These are phyloP conservation scores for Lanistes nyassanus DNA, from an alignment of 1,140 invertebrate species.

Conservation along the genomic window DNA sequence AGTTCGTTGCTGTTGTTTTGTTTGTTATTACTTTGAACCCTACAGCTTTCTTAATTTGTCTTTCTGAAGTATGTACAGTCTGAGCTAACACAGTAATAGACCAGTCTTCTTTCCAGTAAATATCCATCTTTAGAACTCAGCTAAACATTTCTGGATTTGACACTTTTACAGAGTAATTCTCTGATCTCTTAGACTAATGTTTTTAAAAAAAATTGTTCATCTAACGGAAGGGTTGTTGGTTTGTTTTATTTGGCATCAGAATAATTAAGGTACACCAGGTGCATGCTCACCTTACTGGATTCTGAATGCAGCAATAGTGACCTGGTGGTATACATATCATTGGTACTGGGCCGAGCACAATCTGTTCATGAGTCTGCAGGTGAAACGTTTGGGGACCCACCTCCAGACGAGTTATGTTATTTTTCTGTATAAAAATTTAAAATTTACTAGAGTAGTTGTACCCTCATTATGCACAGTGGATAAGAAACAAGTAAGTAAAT, in stretches of 20 bases:
- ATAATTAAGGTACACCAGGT: too few relatives aligned
- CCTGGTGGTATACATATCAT: constrained; percentile 68
- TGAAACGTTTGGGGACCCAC: constrained; percentile 67
- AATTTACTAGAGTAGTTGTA: neutral
- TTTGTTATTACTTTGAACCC: neutral
- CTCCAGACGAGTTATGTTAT: constrained; percentile 67
- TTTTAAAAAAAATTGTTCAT: too few relatives aligned
- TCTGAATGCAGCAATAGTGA: constrained; percentile 65
- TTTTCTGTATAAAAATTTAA: constrained; percentile 51
- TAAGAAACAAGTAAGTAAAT: neutral
- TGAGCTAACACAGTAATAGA: too few relatives aligned
- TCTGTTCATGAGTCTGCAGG: constrained; percentile 65
- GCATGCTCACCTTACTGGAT: constrained; percentile 64
- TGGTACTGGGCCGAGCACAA: constrained; percentile 52
- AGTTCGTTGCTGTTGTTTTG: neutral
- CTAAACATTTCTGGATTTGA: too few relatives aligned
- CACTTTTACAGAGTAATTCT: too few relatives aligned
- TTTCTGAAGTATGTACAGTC: too few relatives aligned
- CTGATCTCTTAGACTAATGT: too few relatives aligned
- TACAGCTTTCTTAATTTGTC: neutral
- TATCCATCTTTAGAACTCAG: too few relatives aligned
- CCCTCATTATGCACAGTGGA: neutral
- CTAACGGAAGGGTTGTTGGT: neutral
- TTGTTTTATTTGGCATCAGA: neutral
- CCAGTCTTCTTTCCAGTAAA: too few relatives aligned